Evolutionary conservation across 2,888 invertebrate species (phyloP), one percentile per base, ranked within the genome.

Genomic region (Amblyjoppa proteus): DNA sequence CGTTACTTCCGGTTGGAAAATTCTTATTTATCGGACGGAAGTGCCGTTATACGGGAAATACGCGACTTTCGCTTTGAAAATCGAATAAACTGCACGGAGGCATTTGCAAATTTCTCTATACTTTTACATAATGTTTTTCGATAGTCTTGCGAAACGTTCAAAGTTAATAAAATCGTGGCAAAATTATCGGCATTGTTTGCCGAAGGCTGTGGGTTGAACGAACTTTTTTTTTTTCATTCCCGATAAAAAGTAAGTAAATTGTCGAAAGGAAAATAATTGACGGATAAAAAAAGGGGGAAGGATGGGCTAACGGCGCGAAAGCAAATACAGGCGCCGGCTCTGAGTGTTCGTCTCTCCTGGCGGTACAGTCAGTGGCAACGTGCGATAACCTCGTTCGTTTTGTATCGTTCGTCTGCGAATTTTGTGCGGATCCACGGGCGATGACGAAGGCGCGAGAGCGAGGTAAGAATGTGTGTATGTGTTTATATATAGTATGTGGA

Each of bases 321-420:
- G 61, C 13, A 61, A 28, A 31, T 61, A 61, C 31, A 13, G 61
- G 61, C 28, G 61, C 61, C 61, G 28, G 13, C 13, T 20, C 3
- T 11, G 11, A 28, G 25, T 61, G 11, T 13, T 11, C 28, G 58
- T 71, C 56, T 70, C 71, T 61, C 45, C 9, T 20, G n/a, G 28
- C 11, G 20, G 58, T 66, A 61, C 41, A 78, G 31, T 49, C 51
- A 31, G 56, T 53, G 34, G 13, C 71, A 16, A 61, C 68, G 81
- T 77, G 73, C 81, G 81, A 84, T 84, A 81, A 84, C 81, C 77
- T 81, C 76, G 80, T 73, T 81, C 38, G 81, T 68, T 81, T 81
- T 79, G 75, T 38, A 84, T 84, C 83, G 70, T 75, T 34, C 28
- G 51, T 11, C 68, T 20, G 73, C 25, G 64, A 78, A 83, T 83